Conservation (phyloP, 2,113 vertebrate species). For the Xyliphius kryptos region DNA sequence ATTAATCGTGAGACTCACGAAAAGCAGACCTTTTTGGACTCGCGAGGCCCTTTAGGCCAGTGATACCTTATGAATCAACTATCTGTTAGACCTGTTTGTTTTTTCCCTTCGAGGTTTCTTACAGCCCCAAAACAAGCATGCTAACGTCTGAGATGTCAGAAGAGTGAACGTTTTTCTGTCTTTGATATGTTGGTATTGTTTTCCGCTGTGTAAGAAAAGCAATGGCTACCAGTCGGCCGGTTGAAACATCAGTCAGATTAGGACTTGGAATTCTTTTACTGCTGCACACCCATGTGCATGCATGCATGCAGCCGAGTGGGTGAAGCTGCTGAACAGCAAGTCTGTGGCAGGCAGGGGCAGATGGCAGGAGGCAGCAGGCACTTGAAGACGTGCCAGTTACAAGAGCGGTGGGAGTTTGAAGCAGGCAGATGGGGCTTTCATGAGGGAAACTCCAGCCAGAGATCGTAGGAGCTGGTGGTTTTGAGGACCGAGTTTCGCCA, state of each 20-base stretch:
- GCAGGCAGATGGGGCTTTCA: constrained; percentile 47
- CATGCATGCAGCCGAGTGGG: constrained; percentile 13
- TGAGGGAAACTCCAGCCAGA: constrained; percentile 33
- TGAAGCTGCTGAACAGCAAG: constrained; percentile 29
- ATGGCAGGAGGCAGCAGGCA: constrained; percentile 46
- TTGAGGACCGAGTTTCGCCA: constrained; percentile 5
- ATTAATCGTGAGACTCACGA: constrained; percentile 64
- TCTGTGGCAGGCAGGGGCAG: constrained; percentile 36
- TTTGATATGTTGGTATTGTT: constrained; percentile 1
- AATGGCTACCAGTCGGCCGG: constrained; percentile 11
- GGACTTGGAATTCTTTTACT: constrained; percentile 26
- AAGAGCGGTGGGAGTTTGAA: constrained; percentile 36
- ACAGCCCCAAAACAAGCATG: too few species aligned
- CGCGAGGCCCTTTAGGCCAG: constrained; percentile 44
- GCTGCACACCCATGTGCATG: constrained; percentile 5
- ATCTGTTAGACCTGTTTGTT: too few species aligned
- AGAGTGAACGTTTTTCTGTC: too few species aligned
- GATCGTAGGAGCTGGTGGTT: constrained; percentile 22
- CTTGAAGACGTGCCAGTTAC: constrained; percentile 44
- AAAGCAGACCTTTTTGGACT: constrained; percentile 48
- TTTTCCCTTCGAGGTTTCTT: background rate
- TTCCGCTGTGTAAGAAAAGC: constrained; percentile 1
- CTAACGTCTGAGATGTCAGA: too few species aligned
- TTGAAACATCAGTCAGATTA: constrained; percentile 31
- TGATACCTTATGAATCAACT: constrained; percentile 45